Conservation (phyloP, 2,797 vertebrate genomes). For the Hydrolagus colliei region DNA sequence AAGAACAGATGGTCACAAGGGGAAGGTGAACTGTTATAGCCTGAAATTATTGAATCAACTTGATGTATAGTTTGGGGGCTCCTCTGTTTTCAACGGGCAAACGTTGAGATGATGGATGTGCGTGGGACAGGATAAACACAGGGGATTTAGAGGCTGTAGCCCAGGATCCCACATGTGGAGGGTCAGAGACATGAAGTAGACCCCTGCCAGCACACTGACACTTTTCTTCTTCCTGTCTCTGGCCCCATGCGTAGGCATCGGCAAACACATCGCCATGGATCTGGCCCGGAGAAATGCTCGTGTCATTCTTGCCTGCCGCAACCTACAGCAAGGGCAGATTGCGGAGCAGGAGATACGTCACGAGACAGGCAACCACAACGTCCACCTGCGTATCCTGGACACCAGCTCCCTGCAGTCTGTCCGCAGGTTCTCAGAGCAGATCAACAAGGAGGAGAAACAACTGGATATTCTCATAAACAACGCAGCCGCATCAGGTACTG, state of each 20-base stretch:
- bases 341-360: conserved; percentile 59
- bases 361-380: conserved; percentile 52
- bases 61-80: no score
- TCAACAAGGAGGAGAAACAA: conserved; percentile 58
- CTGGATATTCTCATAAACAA: conserved; percentile 80
- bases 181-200: no score
- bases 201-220: no score
- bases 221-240: no score
- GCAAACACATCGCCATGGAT: conserved; percentile 69
- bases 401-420: conserved; percentile 67
- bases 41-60: no score
- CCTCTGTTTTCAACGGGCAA: no score
- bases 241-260: conserved; percentile 57
- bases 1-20: no score
- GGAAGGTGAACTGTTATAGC: no score
- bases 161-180: no score
- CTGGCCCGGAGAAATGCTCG: conserved; percentile 66
- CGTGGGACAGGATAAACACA: no score
- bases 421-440: conserved; percentile 52
- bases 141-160: no score
- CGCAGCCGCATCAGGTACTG: conserved; percentile 61
- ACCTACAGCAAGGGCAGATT: conserved; percentile 45
- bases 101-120: no score
- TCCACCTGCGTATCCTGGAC: conserved; percentile 65
- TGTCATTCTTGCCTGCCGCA: conserved; percentile 74